These are phyloP conservation scores for Trichechus manatus DNA, from an alignment of 2,113 vertebrate species.

Conservation along the genomic window DNA sequence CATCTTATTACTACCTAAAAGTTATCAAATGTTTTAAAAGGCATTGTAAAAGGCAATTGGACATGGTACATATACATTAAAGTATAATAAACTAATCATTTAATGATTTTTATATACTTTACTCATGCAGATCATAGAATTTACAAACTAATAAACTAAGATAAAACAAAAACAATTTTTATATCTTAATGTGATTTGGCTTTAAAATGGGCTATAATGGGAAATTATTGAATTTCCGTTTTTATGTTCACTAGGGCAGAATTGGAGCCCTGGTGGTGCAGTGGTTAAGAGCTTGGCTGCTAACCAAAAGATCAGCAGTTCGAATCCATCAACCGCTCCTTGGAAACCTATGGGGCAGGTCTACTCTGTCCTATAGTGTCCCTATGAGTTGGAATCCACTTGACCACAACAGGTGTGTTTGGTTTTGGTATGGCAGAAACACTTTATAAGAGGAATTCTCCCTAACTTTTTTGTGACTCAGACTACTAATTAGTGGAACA, in stretches of 20 bases:
- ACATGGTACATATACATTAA: neutral
- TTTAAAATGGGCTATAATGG: neutral
- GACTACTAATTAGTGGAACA: neutral
- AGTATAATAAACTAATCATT: neutral
- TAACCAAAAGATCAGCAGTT: no score
- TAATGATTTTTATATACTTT: neutral
- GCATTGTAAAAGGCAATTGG: neutral
- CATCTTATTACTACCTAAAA: neutral
- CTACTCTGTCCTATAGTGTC: no score
- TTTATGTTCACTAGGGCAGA: neutral
- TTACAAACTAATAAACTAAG: neutral
- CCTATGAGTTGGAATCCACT: no score
- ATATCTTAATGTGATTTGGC: neutral
- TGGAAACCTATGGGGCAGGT: no score
- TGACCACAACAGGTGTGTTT: no score
- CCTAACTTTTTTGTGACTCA: neutral
- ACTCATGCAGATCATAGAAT: neutral
- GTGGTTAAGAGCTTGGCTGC: no score
- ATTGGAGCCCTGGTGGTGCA: no score
- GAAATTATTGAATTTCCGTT: neutral
- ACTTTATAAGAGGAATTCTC: neutral
- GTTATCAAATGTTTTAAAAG: neutral
- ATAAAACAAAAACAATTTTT: neutral
- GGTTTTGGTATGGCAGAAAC: neutral
- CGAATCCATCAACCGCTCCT: no score